phyloP scores from a whole-genome alignment of 2,888 invertebrate genomes.

The Cenopis cana region DNA sequence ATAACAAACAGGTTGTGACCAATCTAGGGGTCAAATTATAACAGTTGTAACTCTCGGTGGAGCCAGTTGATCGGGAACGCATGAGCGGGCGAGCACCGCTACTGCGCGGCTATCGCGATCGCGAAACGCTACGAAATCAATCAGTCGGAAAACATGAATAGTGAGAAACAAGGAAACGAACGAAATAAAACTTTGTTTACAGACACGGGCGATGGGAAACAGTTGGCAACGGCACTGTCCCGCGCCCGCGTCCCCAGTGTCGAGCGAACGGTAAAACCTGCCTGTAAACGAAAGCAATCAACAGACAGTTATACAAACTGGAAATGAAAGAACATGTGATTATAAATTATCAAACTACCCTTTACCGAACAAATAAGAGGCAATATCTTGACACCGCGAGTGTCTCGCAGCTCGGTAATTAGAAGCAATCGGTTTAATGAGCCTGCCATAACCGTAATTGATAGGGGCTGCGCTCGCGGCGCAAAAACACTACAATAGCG shows the following conservation, averaged over 20 bases:
- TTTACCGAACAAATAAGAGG: conserved; percentile 31
- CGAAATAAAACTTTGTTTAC: conserved; percentile 13
- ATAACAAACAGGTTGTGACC: neutral
- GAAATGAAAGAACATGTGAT: conserved; percentile 24
- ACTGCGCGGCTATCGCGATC: conserved; percentile 13
- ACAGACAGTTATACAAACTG: conserved; percentile 24
- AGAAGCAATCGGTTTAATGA: conserved; percentile 33
- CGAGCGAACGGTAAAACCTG: conserved; percentile 1
- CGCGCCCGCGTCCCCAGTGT: neutral
- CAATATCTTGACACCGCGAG: conserved; percentile 25
- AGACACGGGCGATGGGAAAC: neutral
- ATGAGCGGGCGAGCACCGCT: conserved; percentile 1
- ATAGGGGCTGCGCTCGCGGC: conserved; percentile 10
- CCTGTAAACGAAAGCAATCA: conserved; percentile 6
- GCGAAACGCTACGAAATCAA: conserved; percentile 24
- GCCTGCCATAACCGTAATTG: conserved; percentile 31
- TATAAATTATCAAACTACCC: conserved; percentile 33
- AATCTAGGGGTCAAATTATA: neutral
- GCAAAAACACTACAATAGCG: conserved; percentile 27
- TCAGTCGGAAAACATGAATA: conserved; percentile 29
- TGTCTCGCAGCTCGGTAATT: conserved; percentile 24
- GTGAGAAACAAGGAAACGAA: conserved; percentile 13
- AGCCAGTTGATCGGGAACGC: conserved; percentile 13
- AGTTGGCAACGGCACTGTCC: conserved; percentile 3
- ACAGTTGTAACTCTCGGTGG: neutral